Evolutionary conservation across 2,797 vertebrate genomes (phyloP).

Genomic region (Rhinoraja longicauda): DNA sequence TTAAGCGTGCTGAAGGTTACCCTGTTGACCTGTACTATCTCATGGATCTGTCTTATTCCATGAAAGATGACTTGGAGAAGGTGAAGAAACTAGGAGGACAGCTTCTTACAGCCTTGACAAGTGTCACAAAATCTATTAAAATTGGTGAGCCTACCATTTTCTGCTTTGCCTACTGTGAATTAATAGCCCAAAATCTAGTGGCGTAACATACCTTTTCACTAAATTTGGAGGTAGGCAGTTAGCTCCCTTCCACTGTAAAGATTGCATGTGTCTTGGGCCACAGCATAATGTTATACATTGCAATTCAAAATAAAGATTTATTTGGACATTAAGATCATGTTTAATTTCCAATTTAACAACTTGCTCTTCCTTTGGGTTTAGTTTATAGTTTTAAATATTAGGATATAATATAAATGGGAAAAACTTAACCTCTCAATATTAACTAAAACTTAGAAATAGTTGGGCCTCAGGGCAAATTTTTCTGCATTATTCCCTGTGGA

Average conservation of each 20-base stretch:
- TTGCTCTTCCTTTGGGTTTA: background rate
- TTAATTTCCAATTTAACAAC: background rate
- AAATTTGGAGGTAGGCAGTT: background rate
- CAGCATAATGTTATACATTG: background rate
- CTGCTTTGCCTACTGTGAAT: background rate
- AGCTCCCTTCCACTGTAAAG: background rate
- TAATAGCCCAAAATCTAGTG: background rate
- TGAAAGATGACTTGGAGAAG: constrained; percentile 80
- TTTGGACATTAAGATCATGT: background rate
- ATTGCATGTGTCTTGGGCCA: background rate
- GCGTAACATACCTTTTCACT: background rate
- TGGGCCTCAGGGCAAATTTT: too few relatives aligned
- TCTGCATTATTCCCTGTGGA: too few relatives aligned
- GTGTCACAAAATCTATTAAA: constrained; percentile 66
- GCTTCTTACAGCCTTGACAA: constrained; percentile 66
- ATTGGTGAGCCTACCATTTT: constrained; percentile 65
- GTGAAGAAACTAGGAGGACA: constrained; percentile 75
- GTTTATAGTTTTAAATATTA: background rate
- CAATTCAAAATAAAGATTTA: background rate
- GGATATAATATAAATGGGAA: background rate
- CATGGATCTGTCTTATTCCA: constrained; percentile 95
- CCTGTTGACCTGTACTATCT: constrained; percentile 95
- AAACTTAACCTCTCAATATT: too few relatives aligned
- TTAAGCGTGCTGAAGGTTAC: constrained; percentile 77
- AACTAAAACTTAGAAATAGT: too few relatives aligned